Evolutionary conservation across 2,113 vertebrate genomes (phyloP).

Genomic region (Eulemur rufifrons): DNA sequence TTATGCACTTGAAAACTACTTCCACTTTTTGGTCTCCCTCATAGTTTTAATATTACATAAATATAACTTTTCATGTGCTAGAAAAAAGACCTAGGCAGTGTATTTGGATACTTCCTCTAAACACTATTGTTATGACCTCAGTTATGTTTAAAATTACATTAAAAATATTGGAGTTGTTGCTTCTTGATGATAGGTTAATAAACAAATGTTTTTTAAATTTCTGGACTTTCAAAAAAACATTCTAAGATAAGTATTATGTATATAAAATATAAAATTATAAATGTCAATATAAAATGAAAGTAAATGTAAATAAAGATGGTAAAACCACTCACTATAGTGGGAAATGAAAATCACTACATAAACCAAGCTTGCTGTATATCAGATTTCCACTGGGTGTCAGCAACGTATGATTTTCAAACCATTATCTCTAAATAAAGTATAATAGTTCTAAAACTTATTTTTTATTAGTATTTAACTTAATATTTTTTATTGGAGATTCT

Average conservation of each 20-base stretch:
- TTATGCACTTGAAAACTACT: neutral
- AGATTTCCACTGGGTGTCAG: conserved; percentile 58
- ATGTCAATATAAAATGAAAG: neutral
- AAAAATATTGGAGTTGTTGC: neutral
- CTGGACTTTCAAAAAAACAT: neutral
- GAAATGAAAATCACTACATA: neutral
- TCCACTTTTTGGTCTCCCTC: neutral
- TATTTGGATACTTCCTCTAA: neutral
- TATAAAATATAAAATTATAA: conserved; percentile 13
- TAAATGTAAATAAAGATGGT: neutral
- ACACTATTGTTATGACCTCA: neutral
- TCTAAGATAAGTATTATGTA: neutral
- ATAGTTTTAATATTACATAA: neutral
- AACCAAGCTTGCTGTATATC: conserved; percentile 32
- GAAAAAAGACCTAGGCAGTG: neutral
- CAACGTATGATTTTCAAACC: conserved; percentile 11
- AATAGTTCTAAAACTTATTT: neutral
- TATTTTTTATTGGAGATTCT: conserved; percentile 2
- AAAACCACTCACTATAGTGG: neutral
- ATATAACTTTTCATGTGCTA: neutral
- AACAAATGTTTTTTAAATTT: neutral
- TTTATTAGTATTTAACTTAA: neutral
- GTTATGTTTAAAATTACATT: conserved; percentile 18
- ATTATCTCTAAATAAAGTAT: neutral
- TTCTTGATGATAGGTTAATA: neutral